These are phyloP conservation scores for Coluber constrictor DNA, from an alignment of 2,797 vertebrate genomes.

Conservation along the genomic window DNA sequence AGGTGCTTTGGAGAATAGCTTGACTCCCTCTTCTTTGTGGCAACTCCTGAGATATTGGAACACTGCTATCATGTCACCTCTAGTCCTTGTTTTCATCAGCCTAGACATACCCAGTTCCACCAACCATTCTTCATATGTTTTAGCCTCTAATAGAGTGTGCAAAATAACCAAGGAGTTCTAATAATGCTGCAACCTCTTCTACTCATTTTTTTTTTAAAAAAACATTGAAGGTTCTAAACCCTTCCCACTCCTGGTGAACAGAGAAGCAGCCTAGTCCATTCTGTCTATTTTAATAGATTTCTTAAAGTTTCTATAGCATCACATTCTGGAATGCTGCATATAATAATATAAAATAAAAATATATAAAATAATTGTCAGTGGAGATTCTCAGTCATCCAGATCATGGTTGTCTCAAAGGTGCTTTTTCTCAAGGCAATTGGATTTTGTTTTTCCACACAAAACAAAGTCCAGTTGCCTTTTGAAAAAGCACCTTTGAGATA, in stretches of 20 bases:
- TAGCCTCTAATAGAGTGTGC: not conserved
- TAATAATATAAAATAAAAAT: not conserved
- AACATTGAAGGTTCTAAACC: constrained; percentile 24
- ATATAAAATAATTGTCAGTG: not conserved
- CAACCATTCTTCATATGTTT: too few species aligned
- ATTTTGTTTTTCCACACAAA: not conserved
- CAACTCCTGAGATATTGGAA: too few species aligned
- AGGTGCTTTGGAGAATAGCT: too few species aligned
- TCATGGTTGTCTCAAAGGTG: not conserved
- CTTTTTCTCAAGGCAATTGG: not conserved
- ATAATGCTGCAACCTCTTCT: constrained; percentile 3
- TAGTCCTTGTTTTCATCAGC: too few species aligned
- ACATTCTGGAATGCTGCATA: not conserved
- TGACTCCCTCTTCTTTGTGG: too few species aligned
- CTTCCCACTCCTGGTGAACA: constrained; percentile 12
- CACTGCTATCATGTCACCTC: too few species aligned
- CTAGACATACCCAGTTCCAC: too few species aligned
- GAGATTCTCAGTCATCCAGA: not conserved
- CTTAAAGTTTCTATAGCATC: not conserved
- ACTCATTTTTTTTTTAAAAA: constrained; percentile 5
- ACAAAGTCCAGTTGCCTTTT: not conserved
- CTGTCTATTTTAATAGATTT: not conserved
- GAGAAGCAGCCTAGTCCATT: constrained; percentile 20
- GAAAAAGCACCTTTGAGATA: not conserved
- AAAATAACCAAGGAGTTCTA: constrained; percentile 17